Evolutionary conservation across 1,140 invertebrate genomes (phyloP), one percentile per base, ranked within the genome.

Genomic region (Drosophila sturtevanti): DNA sequence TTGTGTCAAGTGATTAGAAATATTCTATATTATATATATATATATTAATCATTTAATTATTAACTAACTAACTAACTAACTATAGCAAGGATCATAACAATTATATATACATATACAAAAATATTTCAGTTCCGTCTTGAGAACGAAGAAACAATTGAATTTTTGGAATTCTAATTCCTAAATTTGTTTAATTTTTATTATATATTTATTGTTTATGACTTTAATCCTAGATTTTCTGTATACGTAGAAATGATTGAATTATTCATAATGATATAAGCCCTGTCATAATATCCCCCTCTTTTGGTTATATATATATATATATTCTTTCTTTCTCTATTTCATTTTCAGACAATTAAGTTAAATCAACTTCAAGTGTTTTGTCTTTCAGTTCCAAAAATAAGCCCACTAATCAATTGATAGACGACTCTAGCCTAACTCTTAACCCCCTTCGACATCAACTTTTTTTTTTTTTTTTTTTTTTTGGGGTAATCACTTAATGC

Each of bases 401-500:
- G 73, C 71, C 56, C 75, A 66, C 82, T 87, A 86, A 86, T 87
- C 79, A 82, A 87, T 84, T 63, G 71, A 71, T 77, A 56, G 73
- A 61, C 59, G 55, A 18, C 59, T 55, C 59, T 55, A 18, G 62
- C 44, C 55, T 65, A 41, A 37, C 18, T 63, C 38, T 61, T 68
- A 72, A 54, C 71, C 48, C 74, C 56, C 68, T 72, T 54, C 10
- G 21, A 18, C 22, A 35, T 10, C 64, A 51, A 12, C 9, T 11
- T 60, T 34, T 18, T 48, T 34, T 12, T 16, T 10, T 1, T 31
- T 31, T 31, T 31, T 31, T 31, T 7, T 11, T 22, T 37, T 34
- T 18, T 12, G 12, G 55, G 51, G 81, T 86, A 81, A 86, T 87
- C 82, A 79, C 82, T 82, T 87, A 87, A 86, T 86, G 79, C 71